Evolutionary conservation across 2,888 invertebrate genomes (phyloP), one percentile per base, ranked within the genome.

Genomic region (Acanthosepion pharaonis): DNA sequence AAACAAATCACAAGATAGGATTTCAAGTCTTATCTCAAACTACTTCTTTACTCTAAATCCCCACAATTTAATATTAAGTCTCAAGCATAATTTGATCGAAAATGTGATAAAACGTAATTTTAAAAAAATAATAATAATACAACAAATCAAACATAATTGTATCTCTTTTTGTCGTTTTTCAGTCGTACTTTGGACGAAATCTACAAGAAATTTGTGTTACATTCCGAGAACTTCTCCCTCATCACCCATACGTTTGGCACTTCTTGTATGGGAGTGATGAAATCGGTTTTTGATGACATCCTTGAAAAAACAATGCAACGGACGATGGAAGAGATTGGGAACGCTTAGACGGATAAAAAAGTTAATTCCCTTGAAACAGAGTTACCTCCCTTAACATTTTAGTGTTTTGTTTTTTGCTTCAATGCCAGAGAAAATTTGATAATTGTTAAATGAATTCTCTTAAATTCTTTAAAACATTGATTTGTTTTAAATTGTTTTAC

Each of bases 221-320:
- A 78, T 33, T 78, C 78, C 33, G 78, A 78, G 78, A 78, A 78
- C n/a, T 78, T 78, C n/a, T 78, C 78, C 33, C 78, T 78, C 78
- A n/a, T 78, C 78, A 78, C 78, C 4, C 78, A 78, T 33, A 78
- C 78, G 11, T 78, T 78, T 78, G 78, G 78, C 9, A 78, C 78
- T 11, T 78, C 78, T 78, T 78, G 78, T n/a, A 78, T 78, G 78
- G n/a, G n/a, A 15, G 78, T 78, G 15, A 78, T 78, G 78, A 78
- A 78, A 78, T 78, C 78, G 4, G 78, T 78, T 78, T 78, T 78
- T 78, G 78, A 78, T 78, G 78, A 78, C 78, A 78, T 78, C 78
- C n/a, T 78, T n/a, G n/a, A 78, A 11, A 78, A 78, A 78, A 78
- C 78, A 15, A 78, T 78, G 78, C 78, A 78, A 78, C 78, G 78